Conservation (phyloP, 2,797 vertebrate genomes). For the Sardinella longiceps region DNA sequence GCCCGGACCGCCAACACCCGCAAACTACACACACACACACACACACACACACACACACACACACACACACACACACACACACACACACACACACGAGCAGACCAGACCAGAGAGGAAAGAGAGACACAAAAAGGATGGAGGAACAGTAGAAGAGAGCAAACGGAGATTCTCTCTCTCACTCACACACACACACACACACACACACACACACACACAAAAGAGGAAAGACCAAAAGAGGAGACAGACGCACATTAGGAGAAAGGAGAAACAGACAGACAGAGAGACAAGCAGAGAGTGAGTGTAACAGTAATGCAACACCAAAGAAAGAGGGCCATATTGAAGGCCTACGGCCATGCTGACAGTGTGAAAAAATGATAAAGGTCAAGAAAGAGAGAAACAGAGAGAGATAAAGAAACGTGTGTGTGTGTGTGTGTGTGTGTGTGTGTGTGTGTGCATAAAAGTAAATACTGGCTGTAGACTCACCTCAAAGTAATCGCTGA, state of each 20-base stretch:
- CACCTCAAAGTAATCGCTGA: slow-evolving; percentile 89
- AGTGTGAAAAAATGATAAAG: not conserved
- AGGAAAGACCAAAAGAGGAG: too few relatives aligned
- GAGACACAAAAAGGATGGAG: not conserved
- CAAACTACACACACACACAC: slow-evolving; percentile 72
- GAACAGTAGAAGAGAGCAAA: not conserved
- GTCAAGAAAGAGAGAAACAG: not conserved
- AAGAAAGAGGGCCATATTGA: not conserved
- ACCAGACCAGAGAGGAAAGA: not conserved
- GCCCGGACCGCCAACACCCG: slow-evolving; percentile 83
- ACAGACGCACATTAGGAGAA: not conserved
- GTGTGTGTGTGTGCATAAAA: not conserved
- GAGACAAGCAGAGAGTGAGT: not conserved
- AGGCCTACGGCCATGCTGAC: not conserved
- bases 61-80: not conserved
- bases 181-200: too few relatives aligned
- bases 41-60: not conserved
- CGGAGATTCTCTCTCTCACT: too few relatives aligned
- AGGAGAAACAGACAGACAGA: not conserved
- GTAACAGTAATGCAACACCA: not conserved
- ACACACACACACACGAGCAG: too few relatives aligned
- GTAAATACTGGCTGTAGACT: slow-evolving; percentile 48
- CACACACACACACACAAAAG: not conserved
- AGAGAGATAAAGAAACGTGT: not conserved
- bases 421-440: not conserved